Percentiles rank a stretch among this genome's conserved stretches.
These are phyloP conservation scores for Bombus soroeensis DNA, from an alignment of 1,140 invertebrate species.

Conservation along the genomic window DNA sequence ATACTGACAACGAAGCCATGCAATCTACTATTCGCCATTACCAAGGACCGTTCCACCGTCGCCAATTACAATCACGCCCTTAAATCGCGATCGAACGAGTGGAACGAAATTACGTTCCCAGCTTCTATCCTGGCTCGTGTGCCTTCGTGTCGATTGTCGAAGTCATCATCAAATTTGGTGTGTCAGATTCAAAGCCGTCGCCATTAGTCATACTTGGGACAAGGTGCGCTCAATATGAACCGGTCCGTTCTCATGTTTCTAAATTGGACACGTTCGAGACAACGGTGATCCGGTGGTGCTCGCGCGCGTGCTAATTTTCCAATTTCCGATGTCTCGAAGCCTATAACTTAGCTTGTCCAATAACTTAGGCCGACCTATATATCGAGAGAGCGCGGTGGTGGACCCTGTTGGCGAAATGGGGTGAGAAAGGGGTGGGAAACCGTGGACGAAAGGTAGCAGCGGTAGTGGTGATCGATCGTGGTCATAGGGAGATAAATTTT, in stretches of 20 bases:
- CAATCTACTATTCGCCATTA: constrained; percentile 5
- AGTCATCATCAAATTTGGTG: constrained; percentile 31
- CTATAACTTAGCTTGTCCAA: constrained; percentile 35
- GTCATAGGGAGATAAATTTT: constrained; percentile 42
- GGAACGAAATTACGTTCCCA: constrained; percentile 21
- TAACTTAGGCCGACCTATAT: constrained; percentile 37
- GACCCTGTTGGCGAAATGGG: not conserved
- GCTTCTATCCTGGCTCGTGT: too few relatives aligned
- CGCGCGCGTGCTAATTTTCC: constrained; percentile 52
- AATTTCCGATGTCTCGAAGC: constrained; percentile 55
- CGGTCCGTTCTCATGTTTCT: constrained; percentile 42
- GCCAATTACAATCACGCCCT: constrained; percentile 33
- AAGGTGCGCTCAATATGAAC: constrained; percentile 40
- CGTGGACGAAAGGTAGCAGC: not conserved
- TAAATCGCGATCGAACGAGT: constrained; percentile 38
- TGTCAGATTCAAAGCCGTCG: constrained; percentile 36
- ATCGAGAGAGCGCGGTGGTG: not conserved
- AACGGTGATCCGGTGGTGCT: constrained; percentile 4
- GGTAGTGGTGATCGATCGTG: constrained; percentile 43
- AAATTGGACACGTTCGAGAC: constrained; percentile 52
- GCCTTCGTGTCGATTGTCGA: not conserved
- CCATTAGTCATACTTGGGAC: constrained; percentile 55
- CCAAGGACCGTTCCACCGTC: not conserved
- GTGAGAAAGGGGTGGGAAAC: not conserved
- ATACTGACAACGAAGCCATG: not conserved